phyloP scores from a whole-genome alignment of 1,140 invertebrate species.

The Bombus pascuorum region DNA sequence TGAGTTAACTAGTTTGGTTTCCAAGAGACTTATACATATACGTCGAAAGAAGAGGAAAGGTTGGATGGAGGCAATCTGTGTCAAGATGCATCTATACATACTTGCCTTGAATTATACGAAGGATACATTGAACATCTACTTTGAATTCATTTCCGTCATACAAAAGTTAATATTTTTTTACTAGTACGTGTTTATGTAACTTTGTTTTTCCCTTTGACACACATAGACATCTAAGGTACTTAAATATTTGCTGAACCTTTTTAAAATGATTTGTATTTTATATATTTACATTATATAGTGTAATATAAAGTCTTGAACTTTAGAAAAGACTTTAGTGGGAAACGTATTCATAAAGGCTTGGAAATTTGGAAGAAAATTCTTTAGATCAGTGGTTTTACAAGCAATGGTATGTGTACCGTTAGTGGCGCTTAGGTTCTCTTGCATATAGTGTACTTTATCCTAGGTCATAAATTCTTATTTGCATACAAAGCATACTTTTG shows the following conservation, averaged over 20 bases:
- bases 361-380: background rate
- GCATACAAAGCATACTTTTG: too few species aligned
- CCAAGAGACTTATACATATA: background rate
- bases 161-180: background rate
- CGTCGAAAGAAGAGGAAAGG: background rate
- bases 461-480: too few species aligned
- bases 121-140: background rate
- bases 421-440: background rate
- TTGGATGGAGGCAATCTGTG: background rate
- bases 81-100: background rate
- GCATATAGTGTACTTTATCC: too few species aligned
- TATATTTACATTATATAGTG: background rate
- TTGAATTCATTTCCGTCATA: background rate
- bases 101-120: background rate
- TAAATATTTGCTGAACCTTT: too few species aligned
- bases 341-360: background rate
- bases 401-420: background rate
- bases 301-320: background rate
- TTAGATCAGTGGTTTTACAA: background rate
- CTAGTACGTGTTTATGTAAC: too few species aligned
- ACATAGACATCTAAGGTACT: too few species aligned
- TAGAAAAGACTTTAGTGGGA: background rate
- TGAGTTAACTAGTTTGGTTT: background rate
- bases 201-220: too few species aligned
- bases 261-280: background rate